phyloP scores from a whole-genome alignment of 2,888 invertebrate genomes.

The Melieria omissa region DNA sequence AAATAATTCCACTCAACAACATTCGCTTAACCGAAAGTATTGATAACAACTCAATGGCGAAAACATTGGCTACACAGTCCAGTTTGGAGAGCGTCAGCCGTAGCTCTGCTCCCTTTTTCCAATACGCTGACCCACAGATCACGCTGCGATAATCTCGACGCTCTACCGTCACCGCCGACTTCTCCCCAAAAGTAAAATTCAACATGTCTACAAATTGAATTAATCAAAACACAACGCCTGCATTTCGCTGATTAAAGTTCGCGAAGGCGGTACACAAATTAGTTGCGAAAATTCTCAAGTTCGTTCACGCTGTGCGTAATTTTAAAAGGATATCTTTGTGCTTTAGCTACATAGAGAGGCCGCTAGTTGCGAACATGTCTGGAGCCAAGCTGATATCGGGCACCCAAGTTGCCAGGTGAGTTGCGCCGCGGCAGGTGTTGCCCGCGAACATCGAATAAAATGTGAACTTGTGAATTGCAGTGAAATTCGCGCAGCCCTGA shows the following conservation, averaged over 20 bases:
- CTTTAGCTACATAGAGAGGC: conserved; percentile 16
- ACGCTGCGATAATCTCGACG: no score
- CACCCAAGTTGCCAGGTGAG: conserved; percentile 76
- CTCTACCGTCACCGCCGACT: no score
- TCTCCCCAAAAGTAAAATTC: not conserved
- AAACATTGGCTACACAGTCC: no score
- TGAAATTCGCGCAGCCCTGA: conserved; percentile 77
- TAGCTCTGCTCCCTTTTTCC: no score
- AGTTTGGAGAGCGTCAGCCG: no score
- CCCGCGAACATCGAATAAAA: conserved; percentile 58
- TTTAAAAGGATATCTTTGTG: conserved; percentile 13
- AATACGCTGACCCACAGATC: no score
- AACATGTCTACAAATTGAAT: not conserved
- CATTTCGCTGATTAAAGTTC: conserved; percentile 26
- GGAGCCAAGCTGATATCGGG: conserved; percentile 73
- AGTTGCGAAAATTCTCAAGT: conserved; percentile 5
- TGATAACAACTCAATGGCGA: no score
- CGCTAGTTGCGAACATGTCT: conserved; percentile 20
- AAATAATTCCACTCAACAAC: no score
- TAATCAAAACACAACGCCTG: conserved; percentile 5
- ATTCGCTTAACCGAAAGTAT: no score
- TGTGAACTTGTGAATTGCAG: conserved; percentile 70
- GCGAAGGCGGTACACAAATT: conserved; percentile 11
- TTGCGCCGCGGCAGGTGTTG: conserved; percentile 35
- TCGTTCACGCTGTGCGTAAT: not conserved